Evolutionary conservation across 2,888 invertebrate genomes (phyloP).

Genomic region (Plagiodera versicolora): DNA sequence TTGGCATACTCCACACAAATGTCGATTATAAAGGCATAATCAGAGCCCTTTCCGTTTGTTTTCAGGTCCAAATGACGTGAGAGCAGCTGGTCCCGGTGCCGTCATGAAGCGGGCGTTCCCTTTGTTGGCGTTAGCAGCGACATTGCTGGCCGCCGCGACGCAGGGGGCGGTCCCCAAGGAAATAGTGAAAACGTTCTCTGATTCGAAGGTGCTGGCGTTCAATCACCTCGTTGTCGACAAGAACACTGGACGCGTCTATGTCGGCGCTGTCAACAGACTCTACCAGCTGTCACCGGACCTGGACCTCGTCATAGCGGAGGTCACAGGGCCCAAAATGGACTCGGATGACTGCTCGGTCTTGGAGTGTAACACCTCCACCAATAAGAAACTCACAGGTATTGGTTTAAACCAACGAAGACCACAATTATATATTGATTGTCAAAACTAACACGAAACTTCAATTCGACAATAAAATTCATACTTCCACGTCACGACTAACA

Average conservation of each 20-base stretch:
- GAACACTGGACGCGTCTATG: slow-evolving; percentile 84
- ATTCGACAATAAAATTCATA: no score
- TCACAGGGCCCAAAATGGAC: slow-evolving; percentile 87
- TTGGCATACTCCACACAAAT: no score
- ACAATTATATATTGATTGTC: no score
- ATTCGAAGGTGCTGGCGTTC: slow-evolving; percentile 66
- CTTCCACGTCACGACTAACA: no score
- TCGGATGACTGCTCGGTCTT: slow-evolving; percentile 86
- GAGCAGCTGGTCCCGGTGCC: slow-evolving; percentile 44
- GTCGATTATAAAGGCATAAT: no score
- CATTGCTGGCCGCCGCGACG: slow-evolving; percentile 52
- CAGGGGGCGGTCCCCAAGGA: slow-evolving; percentile 59
- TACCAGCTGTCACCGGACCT: slow-evolving; percentile 90
- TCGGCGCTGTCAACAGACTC: slow-evolving; percentile 90
- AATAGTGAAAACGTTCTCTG: slow-evolving; percentile 69
- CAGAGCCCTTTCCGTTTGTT: slow-evolving; percentile 29
- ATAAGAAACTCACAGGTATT: slow-evolving; percentile 66
- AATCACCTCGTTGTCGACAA: slow-evolving; percentile 91
- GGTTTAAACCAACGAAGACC: no score
- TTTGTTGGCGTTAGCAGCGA: slow-evolving; percentile 56
- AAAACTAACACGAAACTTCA: no score
- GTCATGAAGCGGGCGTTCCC: slow-evolving; percentile 53
- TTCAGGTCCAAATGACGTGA: slow-evolving; percentile 54
- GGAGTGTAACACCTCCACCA: slow-evolving; percentile 76
- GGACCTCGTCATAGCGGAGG: slow-evolving; percentile 73